Conservation (phyloP, 2,113 vertebrate genomes). For the Poecile atricapillus region DNA sequence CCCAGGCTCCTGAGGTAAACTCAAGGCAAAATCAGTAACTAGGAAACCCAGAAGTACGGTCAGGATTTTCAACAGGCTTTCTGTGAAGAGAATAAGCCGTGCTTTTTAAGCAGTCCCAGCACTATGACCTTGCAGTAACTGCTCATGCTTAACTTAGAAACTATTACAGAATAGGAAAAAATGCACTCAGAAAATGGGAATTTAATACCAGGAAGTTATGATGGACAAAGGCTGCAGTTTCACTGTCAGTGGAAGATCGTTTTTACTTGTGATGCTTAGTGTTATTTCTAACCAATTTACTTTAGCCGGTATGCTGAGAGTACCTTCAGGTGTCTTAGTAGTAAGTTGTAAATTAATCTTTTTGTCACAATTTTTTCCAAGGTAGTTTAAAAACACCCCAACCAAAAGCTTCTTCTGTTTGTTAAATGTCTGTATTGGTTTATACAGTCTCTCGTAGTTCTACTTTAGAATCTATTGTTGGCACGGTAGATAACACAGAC, state of each 20-base stretch:
- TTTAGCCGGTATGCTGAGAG: not conserved
- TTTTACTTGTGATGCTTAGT: not conserved
- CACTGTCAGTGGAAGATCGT: not conserved
- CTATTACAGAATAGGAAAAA: not conserved
- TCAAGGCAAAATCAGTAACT: not conserved
- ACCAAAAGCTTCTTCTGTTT: not conserved
- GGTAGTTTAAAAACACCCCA: not conserved
- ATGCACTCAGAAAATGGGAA: not conserved
- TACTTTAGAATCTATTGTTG: not conserved
- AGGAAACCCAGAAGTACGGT: not conserved
- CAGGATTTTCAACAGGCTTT: not conserved
- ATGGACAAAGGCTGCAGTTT: not conserved
- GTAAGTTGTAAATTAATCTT: not conserved
- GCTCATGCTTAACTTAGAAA: not conserved
- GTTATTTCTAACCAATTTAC: not conserved
- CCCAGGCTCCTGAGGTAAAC: not conserved
- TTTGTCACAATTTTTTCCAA: not conserved
- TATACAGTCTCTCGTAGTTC: not conserved
- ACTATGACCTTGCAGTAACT: not conserved
- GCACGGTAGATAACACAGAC: not conserved
- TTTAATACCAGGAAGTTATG: not conserved
- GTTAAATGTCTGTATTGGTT: not conserved
- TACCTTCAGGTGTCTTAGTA: not conserved
- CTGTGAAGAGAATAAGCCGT: not conserved
- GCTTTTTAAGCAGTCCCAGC: not conserved